These are phyloP conservation scores for Aelia acuminata DNA, from an alignment of 2,888 invertebrate genomes.

Conservation along the genomic window DNA sequence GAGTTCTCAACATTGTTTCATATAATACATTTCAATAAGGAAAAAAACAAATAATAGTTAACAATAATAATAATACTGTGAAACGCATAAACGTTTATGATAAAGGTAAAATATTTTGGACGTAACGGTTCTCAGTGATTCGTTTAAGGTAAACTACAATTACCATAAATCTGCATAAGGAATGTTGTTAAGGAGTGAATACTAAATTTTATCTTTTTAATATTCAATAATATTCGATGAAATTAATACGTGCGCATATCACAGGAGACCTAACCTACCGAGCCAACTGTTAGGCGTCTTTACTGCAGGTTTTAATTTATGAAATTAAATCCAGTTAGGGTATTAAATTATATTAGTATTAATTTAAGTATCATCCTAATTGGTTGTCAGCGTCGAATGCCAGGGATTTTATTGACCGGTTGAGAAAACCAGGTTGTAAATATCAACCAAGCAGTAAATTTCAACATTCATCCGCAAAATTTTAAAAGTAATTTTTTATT, in stretches of 20 bases:
- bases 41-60: no score
- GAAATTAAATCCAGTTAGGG: background rate
- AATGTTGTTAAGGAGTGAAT: slow-evolving; percentile 6
- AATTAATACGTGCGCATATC: background rate
- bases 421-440: no score
- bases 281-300: background rate
- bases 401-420: no score
- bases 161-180: slow-evolving; percentile 21
- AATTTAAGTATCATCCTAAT: background rate
- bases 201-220: background rate
- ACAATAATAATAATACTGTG: background rate
- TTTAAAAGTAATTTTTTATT: no score
- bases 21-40: background rate
- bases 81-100: background rate
- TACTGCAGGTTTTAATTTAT: background rate
- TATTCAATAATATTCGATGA: slow-evolving; percentile 21
- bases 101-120: background rate
- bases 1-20: no score
- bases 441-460: no score
- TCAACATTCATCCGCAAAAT: no score
- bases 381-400: no score
- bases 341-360: background rate
- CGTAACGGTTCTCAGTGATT: background rate
- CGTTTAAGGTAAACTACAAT: background rate
- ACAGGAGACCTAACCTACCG: background rate